Conservation (phyloP, 2,797 vertebrate species). For the Gobio occitaniae region DNA sequence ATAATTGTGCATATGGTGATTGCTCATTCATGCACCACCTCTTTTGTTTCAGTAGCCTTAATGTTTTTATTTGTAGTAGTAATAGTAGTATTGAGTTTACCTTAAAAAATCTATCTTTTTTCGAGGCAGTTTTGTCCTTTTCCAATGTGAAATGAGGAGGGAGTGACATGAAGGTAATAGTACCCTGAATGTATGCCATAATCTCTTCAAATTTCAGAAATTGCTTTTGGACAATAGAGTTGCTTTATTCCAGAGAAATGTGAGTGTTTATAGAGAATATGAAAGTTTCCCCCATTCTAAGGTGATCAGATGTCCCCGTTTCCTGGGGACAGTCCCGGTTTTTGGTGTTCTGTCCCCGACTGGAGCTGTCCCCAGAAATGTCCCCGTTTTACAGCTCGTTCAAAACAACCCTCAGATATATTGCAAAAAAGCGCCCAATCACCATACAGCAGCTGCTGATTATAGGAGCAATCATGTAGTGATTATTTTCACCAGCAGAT, state of each 20-base stretch:
- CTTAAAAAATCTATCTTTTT: background rate
- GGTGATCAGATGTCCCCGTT: too few relatives aligned
- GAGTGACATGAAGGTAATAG: background rate
- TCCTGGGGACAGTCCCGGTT: too few relatives aligned
- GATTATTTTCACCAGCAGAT: too few relatives aligned
- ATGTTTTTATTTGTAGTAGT: background rate
- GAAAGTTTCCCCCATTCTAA: background rate
- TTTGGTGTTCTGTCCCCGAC: too few relatives aligned
- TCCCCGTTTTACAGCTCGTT: too few relatives aligned
- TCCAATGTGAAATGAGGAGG: background rate
- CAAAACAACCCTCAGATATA: too few relatives aligned
- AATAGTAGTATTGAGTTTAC: background rate
- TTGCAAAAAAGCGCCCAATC: too few relatives aligned
- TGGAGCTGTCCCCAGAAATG: too few relatives aligned
- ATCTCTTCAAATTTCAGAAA: background rate
- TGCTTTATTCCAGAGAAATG: background rate
- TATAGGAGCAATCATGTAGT: too few relatives aligned
- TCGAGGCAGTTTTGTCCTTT: background rate
- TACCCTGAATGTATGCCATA: background rate
- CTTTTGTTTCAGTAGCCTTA: background rate
- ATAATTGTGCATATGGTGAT: background rate
- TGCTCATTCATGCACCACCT: background rate
- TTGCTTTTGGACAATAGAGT: background rate
- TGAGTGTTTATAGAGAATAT: background rate
- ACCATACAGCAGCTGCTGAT: too few relatives aligned